Base-by-base conservation (phyloP, 2,888 invertebrate species). In the Sinhomidia bicolor region DNA sequence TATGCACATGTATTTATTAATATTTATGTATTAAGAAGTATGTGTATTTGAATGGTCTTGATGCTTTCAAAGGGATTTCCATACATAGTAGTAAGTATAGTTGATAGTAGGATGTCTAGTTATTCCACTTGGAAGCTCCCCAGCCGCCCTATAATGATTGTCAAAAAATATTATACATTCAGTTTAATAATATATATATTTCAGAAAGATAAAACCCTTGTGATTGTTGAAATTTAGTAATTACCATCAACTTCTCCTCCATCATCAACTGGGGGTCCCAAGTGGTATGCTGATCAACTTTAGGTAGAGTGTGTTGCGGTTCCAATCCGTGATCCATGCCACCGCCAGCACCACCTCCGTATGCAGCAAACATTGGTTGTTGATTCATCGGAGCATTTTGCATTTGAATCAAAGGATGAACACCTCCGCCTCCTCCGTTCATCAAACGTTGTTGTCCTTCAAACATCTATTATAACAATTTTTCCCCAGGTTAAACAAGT, bases 401-500 rank as follows among this genome's bases (percentile, higher is more conserved):
- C 89, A 91, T 86, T 29, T 90, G 90, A 82, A 91, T 81, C 51
- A 91, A 82, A 0, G 91, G 92, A 32, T 90, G 88, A 14, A 90
- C 85, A 10, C 62, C 85, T 14, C 88, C 89, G 41, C 91, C 89
- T 14, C 65, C 81, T 26, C 91, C 92, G 83, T 92, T 92, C 91
- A 92, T 90, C 62, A 91, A 26, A 41, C 91, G n/a, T n/a, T n/a
- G 91, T 78, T 90, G 90, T 9, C 91, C 90, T 41, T 92, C 92
- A 32, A 85, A 91, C 71, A 92, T 90, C 90, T 92, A 84, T 23
- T 29, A 41, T 32, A 47, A 41, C 80, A 84, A 74, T 23, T 14
- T 51, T 9, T n/a, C 51, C 14, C 3, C 3, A 51, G 51, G 10
- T 4, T 51, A 51, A 7, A 10, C 6, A 10, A 10, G 41, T 7